Evolutionary conservation across 2,888 invertebrate species (phyloP).

Genomic region (Patella ulyssiponensis): DNA sequence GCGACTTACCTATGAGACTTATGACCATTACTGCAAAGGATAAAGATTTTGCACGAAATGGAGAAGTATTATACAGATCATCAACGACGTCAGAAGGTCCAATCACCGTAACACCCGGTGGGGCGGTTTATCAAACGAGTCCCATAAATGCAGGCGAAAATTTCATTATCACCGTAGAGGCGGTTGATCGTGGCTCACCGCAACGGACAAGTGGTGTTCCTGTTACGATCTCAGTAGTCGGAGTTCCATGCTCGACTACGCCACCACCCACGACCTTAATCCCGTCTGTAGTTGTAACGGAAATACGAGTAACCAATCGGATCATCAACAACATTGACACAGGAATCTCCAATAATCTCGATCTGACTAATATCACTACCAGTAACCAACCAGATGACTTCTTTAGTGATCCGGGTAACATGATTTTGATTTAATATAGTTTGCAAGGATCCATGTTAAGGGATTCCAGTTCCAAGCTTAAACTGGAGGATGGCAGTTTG

Average conservation of each 20-base stretch:
- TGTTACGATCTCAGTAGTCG: neutral
- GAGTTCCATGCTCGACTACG: neutral
- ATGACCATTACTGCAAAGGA: neutral
- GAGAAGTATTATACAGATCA: neutral
- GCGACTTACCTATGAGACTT: neutral
- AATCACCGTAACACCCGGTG: neutral
- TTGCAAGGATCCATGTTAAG: no score
- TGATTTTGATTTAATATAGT: no score
- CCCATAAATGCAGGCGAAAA: neutral
- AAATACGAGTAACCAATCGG: no score
- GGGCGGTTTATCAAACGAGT: constrained; percentile 13
- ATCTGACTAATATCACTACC: no score
- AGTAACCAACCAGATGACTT: neutral
- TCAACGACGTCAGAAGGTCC: neutral
- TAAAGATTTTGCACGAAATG: constrained; percentile 8
- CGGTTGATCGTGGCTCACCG: neutral
- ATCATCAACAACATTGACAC: no score
- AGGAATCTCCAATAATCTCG: no score
- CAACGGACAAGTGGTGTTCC: neutral
- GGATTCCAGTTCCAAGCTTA: no score
- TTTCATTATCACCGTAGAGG: constrained; percentile 12
- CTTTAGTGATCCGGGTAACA: neutral
- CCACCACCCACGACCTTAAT: neutral
- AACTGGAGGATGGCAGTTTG: no score
- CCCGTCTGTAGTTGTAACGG: neutral